phyloP scores from a whole-genome alignment of 2,797 vertebrate species.

The Babyrousa celebensis region DNA sequence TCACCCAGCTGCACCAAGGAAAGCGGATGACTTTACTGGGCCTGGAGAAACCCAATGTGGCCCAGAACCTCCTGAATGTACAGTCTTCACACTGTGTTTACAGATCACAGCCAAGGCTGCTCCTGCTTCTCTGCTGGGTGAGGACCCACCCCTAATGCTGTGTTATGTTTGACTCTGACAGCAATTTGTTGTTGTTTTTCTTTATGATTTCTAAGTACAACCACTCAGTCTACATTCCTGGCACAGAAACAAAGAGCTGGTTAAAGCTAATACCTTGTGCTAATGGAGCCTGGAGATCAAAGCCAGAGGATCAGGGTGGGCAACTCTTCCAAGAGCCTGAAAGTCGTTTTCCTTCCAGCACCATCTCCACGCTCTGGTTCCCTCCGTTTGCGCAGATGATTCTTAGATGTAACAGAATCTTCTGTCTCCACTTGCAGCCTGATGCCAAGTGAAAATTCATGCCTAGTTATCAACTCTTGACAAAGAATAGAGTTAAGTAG shows the following conservation, averaged over 20 bases:
- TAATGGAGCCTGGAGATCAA: conserved; percentile 77
- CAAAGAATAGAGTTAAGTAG: conserved; percentile 57
- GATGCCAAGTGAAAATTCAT: conserved; percentile 12
- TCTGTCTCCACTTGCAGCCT: conserved; percentile 41
- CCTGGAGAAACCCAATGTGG: background rate
- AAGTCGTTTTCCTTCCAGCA: conserved; percentile 57
- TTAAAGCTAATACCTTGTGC: conserved; percentile 62
- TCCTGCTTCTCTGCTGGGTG: background rate
- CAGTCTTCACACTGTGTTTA: background rate
- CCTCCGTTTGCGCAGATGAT: conserved; percentile 22
- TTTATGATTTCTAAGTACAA: conserved; percentile 23
- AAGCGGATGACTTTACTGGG: background rate
- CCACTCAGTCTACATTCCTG: conserved; percentile 62
- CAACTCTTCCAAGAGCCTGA: conserved; percentile 58
- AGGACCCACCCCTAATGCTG: background rate
- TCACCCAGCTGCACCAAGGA: background rate
- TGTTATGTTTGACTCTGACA: background rate
- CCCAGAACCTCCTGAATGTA: background rate
- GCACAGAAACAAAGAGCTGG: conserved; percentile 62
- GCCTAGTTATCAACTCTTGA: conserved; percentile 71
- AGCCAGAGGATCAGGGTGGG: conserved; percentile 53
- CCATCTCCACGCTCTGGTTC: background rate
- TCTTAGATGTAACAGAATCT: conserved; percentile 40
- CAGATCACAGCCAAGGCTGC: background rate
- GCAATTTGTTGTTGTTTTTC: conserved; percentile 21